These are phyloP conservation scores for Aphaenogaster rudis DNA, from an alignment of 1,140 invertebrate species.

Conservation along the genomic window DNA sequence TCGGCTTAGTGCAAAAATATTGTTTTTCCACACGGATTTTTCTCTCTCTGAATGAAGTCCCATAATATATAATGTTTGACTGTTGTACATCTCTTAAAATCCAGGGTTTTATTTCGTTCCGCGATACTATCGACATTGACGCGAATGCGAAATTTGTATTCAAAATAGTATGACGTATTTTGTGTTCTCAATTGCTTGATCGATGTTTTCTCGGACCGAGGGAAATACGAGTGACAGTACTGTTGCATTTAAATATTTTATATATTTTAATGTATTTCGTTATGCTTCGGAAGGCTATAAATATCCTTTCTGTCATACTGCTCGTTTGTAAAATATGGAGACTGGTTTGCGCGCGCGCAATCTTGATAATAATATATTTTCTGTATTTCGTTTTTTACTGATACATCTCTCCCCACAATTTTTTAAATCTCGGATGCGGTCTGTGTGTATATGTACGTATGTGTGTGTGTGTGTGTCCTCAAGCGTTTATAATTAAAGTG, in stretches of 20 bases:
- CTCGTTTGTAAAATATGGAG: constrained; percentile 30
- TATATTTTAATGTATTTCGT: constrained; percentile 51
- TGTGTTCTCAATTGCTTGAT: constrained; percentile 44
- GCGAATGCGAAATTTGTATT: constrained; percentile 49
- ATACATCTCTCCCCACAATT: constrained; percentile 9
- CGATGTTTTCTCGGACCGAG: constrained; percentile 26
- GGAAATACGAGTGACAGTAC: neutral
- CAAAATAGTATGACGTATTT: constrained; percentile 31
- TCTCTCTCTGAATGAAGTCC: constrained; percentile 13
- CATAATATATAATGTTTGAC: constrained; percentile 42
- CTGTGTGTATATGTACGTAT: neutral
- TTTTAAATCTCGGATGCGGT: constrained; percentile 15
- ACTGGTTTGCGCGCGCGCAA: constrained; percentile 14
- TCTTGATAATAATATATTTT: constrained; percentile 58
- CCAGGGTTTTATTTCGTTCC: constrained; percentile 12
- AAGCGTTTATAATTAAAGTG: constrained; percentile 49
- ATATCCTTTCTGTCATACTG: constrained; percentile 32
- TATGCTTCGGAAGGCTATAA: constrained; percentile 24
- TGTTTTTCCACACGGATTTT: constrained; percentile 20
- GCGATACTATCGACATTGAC: constrained; percentile 49
- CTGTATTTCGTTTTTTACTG: constrained; percentile 22
- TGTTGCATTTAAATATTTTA: constrained; percentile 55
- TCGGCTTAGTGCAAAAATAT: constrained; percentile 77
- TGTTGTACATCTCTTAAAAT: constrained; percentile 15
- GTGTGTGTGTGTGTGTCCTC: neutral